Evolutionary conservation across 1,140 invertebrate species (phyloP), one percentile per base, ranked within the genome.

Genomic region (Teleogryllus occipitalis): DNA sequence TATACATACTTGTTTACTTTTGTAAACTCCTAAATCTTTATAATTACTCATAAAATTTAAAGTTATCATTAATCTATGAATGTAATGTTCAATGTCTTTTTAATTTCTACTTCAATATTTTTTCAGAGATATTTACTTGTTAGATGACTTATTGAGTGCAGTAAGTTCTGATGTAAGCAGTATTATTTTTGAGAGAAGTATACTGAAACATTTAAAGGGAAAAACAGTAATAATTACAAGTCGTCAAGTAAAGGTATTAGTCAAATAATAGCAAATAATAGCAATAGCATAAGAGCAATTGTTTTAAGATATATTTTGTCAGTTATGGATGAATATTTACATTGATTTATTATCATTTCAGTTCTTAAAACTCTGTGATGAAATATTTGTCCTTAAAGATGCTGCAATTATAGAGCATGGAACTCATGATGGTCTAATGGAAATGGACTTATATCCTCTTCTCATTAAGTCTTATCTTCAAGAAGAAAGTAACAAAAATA

Each of bases 161-260:
- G 85, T 89, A 0, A 88, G 88, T 82, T 82, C 82, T 8, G 84
- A 87, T 73, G 87, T 89, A 22, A 85, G 84, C 18, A 83, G 85
- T 73, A 83, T 86, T 14, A 88, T 88, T 46, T 88, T 89, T 82
- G 83, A 86, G 10, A 81, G 85, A 39, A 84, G 82, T 8, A 84
- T 88, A 22, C 47, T 82, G 49, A 85, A 84, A 49, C 82, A 84
- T 49, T 80, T 90, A 8, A 84, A 83, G 72, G 84, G 83, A 0
- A 90, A 90, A 82, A 89, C 88, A 8, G 86, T 90, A 14, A 82
- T 91, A 22, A 86, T 91, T 80, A 88, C 89, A 18, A 89, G 89
- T 14, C 87, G 89, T 85, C 87, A 88, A 81, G 81, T 88, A 12
- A 86, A 89, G 84, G 88, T 86, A 81, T 46, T 7, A 22, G 21